A percentile compares a stretch with the other conserved stretches of the same genome.
Conservation (phyloP, 2,113 vertebrate genomes). For the Maccullochella peelii region DNA sequence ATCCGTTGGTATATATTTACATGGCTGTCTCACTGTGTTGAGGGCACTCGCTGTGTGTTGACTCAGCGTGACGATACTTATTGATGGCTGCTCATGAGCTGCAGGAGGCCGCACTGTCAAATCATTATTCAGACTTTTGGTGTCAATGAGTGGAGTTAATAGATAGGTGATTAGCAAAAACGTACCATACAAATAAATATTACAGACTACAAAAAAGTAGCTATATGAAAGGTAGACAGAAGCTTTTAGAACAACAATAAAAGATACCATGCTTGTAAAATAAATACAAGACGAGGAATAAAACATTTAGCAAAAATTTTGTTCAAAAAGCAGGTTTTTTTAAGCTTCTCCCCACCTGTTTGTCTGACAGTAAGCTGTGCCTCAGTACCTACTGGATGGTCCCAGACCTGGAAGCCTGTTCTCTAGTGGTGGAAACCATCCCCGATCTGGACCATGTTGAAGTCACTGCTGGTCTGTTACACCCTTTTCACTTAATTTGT, state of each 20-base stretch:
- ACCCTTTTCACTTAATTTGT: not conserved
- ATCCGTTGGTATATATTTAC: conserved; percentile 45
- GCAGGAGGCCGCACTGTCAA: conserved; percentile 43
- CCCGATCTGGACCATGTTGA: conserved; percentile 75
- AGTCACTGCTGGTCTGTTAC: conserved; percentile 84
- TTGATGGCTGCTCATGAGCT: conserved; percentile 23
- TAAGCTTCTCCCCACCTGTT: not conserved
- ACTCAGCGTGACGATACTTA: conserved; percentile 24
- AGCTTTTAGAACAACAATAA: not conserved
- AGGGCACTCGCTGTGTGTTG: conserved; percentile 26
- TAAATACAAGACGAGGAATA: not conserved
- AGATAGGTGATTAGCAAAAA: conserved; percentile 3
- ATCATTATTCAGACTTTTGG: conserved; percentile 33
- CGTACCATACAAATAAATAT: not conserved
- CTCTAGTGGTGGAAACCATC: conserved; percentile 83
- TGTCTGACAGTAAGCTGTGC: conserved; percentile 70
- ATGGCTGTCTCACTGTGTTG: not conserved
- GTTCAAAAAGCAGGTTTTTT: not conserved
- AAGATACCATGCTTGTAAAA: not conserved
- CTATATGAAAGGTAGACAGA: too few relatives aligned
- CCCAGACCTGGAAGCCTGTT: conserved; percentile 81
- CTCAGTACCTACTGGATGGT: conserved; percentile 82
- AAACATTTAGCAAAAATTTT: not conserved
- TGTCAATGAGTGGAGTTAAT: conserved; percentile 17
- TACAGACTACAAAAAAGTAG: not conserved